Evolutionary conservation across 2,797 vertebrate species (phyloP).

Genomic region (Hoplostethus mediterraneus): DNA sequence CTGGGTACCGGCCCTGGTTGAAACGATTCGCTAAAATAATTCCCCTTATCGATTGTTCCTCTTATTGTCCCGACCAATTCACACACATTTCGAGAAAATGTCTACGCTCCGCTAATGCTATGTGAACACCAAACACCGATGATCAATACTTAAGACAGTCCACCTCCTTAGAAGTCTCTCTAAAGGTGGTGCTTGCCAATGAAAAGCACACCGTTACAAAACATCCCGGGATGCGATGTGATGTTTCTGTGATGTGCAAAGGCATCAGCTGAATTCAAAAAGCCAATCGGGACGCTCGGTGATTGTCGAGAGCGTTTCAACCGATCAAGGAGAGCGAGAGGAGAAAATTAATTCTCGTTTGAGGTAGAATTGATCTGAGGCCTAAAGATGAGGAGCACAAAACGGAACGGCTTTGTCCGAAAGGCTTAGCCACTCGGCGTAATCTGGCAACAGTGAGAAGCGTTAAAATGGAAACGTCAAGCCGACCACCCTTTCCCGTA

Average conservation of each 20-base stretch:
- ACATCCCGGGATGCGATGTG: conserved; percentile 55
- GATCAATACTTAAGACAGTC: conserved; percentile 59
- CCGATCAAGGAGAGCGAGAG: conserved; percentile 71
- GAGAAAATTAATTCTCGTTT: conserved; percentile 80
- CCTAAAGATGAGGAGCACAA: conserved; percentile 67
- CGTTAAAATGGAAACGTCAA: conserved; percentile 62
- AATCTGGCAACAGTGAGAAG: too few relatives aligned
- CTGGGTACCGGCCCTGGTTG: conserved; percentile 40
- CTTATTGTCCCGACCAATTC: conserved; percentile 66
- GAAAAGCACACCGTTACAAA: conserved; percentile 52
- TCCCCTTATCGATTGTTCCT: conserved; percentile 52
- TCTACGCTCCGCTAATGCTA: conserved; percentile 55
- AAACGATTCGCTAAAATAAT: conserved; percentile 60
- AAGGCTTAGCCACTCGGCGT: conserved; percentile 53
- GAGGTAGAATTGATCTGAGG: conserved; percentile 78
- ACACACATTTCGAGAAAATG: conserved; percentile 58
- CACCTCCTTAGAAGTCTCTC: conserved; percentile 47
- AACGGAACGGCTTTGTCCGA: conserved; percentile 72
- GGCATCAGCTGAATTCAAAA: conserved; percentile 61
- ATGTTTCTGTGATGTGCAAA: conserved; percentile 60
- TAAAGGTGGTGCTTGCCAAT: conserved; percentile 49
- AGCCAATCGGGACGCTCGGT: conserved; percentile 62
- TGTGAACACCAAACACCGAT: conserved; percentile 59
- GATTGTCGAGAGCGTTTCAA: conserved; percentile 73
- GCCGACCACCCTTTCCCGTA: conserved; percentile 28